Base-by-base conservation (phyloP, 2,113 vertebrate genomes). In the Sinocyclocheilus rhinocerous region DNA sequence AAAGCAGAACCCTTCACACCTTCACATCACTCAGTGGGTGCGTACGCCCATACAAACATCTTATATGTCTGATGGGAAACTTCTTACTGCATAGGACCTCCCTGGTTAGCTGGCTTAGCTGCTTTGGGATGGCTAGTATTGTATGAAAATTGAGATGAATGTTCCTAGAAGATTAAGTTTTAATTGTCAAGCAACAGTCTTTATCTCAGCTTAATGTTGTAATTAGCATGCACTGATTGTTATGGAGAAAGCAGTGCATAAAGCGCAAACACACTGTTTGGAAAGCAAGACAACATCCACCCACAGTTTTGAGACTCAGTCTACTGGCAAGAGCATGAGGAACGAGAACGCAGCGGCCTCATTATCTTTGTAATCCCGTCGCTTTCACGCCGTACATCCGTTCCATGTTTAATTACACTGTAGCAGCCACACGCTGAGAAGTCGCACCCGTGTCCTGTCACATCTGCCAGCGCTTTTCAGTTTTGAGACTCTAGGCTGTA, bases 391-490 rank as follows among this genome's bases (percentile, higher is more conserved):
- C 11, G 10, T 33, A n/a, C 26, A 70, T 82, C 36, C 10, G 20
- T 36, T 69, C 45, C 24, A 65, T 63, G 65, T 82, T 82, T 82
- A 70, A 70, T 82, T 82, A 82, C 63, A 70, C 63, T 36, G 63
- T 48, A 81, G 42, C 39, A 48, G 13, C 50, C 79, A 36, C 52
- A 50, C 6, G 2, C 24, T 69, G 61, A 81, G 79, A 81, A 81
- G 61, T 69, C 45, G 11, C 42, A 52, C 48, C 11, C 26, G 39
- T 82, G 65, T 70, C 10, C 63, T 36, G 65, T 55, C 81, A 84
- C 82, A 84, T 57, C 50, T 57, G 82, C 16, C 69, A 75, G 89
- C 83, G 81, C 75, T 55, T 90, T 89, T 89, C 88, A 88, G 18
- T 86, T 86, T 57, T 10, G 67, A 52, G 63, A 82, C 20, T 70